Percentiles rank a stretch among this genome's conserved stretches.
These are phyloP conservation scores for Bubalus kerabau DNA, from an alignment of 2,113 vertebrate species.

Conservation along the genomic window DNA sequence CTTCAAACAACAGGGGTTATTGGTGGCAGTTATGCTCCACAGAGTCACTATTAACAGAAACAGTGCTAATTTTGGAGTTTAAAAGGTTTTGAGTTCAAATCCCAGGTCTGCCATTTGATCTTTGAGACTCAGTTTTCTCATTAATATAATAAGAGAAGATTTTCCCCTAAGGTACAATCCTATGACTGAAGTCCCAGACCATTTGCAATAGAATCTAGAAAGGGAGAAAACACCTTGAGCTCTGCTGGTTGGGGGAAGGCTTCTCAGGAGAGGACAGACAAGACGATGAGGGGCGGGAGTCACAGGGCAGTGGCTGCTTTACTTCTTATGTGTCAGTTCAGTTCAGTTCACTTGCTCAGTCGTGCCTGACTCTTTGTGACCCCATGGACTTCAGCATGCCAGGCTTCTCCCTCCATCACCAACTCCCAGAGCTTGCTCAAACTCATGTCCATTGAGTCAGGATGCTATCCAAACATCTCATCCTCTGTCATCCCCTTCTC, in stretches of 20 bases:
- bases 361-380: accelerated
- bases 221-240: background rate
- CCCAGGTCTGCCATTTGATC: background rate
- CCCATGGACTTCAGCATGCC: background rate
- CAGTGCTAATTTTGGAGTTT: background rate
- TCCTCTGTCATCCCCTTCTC: background rate
- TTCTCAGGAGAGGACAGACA: background rate
- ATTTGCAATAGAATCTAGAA: background rate
- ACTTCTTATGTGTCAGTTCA: background rate
- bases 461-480: background rate
- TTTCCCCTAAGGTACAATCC: background rate
- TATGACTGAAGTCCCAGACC: background rate
- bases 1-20: background rate
- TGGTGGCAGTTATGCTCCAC: background rate
- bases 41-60: background rate
- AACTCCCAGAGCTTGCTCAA: background rate
- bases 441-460: background rate
- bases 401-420: background rate
- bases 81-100: background rate
- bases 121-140: background rate
- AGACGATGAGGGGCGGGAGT: background rate
- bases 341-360: background rate
- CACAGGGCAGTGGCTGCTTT: background rate
- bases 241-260: background rate
- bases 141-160: background rate